Evolutionary conservation across 2,797 vertebrate genomes (phyloP), one percentile per base, ranked within the genome.

Genomic region (Sebastes nivosus): DNA sequence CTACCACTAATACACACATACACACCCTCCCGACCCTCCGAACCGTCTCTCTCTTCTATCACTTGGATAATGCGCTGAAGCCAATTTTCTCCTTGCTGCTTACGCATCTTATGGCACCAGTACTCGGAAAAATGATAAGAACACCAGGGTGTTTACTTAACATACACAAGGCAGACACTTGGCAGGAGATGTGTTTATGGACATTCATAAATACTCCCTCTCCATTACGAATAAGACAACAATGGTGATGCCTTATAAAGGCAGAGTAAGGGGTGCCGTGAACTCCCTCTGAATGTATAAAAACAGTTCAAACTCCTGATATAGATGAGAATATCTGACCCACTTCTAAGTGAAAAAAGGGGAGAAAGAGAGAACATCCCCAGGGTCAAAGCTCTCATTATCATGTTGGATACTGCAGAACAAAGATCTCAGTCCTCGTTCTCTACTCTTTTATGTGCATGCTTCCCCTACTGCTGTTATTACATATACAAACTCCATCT

Each of bases 201-300:
- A 79, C 60, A 59, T 76, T 80, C 72, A 88, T 85, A 88, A 89
- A 86, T 74, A 90, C 55, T 81, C 66, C 25, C 75, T 87, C 70
- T 90, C 82, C 82, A 90, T 92, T 83, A 84, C 87, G 85, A 92
- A 91, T 88, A 77, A 88, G 80, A 90, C 70, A 86, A 89, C 80
- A 86, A 86, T 72, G 71, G 55, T 3, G 64, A 80, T 60, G 66
- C 82, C 82, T 76, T 91, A 86, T 89, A 91, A 83, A 85, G 83
- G 61, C 80, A 91, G 64, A 64, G 68, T 27, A 64, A 65, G n/a
- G 63, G 50, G 13, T 42, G 32, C 63, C 46, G 67, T 50, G 73
- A 79, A 75, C 38, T 75, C 58, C 7, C 65, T 79, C 22, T 75
- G 42, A 79, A 82, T 83, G 24, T 54, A 80, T 80, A 50, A 88